Conservation (phyloP, 2,797 vertebrate species). For the Melanotaenia maccullochi region DNA sequence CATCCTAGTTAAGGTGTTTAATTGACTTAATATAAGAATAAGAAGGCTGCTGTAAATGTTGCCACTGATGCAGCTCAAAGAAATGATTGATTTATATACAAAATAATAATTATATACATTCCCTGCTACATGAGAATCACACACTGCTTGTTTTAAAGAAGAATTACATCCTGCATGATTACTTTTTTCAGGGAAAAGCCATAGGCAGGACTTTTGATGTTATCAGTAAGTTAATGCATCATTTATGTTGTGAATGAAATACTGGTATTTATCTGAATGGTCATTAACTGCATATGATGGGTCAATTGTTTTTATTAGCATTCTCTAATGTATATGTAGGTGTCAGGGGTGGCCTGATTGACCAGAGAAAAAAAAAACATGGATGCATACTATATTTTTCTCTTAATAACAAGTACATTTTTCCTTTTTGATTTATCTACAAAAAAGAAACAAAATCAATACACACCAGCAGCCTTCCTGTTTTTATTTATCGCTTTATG, state of each 20-base stretch:
- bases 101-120: not conserved
- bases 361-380: slow-evolving; percentile 31
- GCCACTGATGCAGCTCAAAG: no score
- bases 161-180: not conserved
- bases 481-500: slow-evolving; percentile 13
- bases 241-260: not conserved
- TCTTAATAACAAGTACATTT: slow-evolving; percentile 41
- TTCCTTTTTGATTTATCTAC: slow-evolving; percentile 43
- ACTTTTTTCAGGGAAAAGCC: not conserved
- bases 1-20: no score
- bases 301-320: no score
- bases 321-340: slow-evolving; percentile 14
- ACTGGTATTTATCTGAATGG: not conserved
- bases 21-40: no score
- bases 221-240: not conserved
- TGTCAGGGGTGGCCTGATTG: slow-evolving; percentile 15
- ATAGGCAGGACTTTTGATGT: not conserved
- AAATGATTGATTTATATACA: no score
- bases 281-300: not conserved
- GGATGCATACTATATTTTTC: slow-evolving; percentile 35
- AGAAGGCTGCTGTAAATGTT: no score
- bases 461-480: slow-evolving; percentile 18
- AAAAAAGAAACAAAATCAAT: slow-evolving; percentile 32
- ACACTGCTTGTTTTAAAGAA: not conserved
- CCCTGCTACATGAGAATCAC: not conserved